phyloP scores from a whole-genome alignment of 2,113 vertebrate genomes.

The Dicerorhinus sumatrensis region DNA sequence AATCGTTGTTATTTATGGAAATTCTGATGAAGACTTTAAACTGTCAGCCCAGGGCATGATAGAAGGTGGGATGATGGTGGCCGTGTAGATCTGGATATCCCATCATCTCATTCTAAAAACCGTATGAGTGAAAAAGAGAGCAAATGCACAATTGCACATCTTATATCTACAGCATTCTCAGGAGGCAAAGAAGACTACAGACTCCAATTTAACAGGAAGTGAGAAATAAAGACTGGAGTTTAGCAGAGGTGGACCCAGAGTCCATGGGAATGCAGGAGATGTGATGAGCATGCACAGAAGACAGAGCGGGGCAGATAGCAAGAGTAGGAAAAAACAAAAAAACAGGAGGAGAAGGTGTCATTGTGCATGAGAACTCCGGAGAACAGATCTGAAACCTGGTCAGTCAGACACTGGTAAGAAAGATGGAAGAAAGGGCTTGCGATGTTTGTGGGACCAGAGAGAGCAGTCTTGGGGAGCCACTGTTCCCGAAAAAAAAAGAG shows the following conservation, averaged over 20 bases:
- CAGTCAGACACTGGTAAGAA: not conserved
- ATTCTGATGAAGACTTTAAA: not conserved
- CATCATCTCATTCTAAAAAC: not conserved
- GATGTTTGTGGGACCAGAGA: not conserved
- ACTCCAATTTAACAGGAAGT: not conserved
- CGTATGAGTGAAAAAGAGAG: not conserved
- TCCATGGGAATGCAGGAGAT: not conserved
- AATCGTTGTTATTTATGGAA: not conserved
- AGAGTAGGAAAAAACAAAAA: not conserved
- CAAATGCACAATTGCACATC: not conserved
- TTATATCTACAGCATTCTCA: not conserved
- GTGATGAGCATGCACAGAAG: not conserved
- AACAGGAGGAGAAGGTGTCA: not conserved
- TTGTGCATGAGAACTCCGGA: not conserved
- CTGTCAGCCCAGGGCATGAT: not conserved
- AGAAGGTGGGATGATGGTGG: not conserved
- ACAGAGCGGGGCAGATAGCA: not conserved
- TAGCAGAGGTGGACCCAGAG: not conserved
- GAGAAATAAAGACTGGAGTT: not conserved
- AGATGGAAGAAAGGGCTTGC: not conserved
- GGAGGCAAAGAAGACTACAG: not conserved
- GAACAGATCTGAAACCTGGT: not conserved
- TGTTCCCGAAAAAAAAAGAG: not conserved
- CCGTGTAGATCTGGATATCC: not conserved
- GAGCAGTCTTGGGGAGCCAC: not conserved